A percentile compares a stretch with the other conserved stretches of the same genome.
These are phyloP conservation scores for Opisthocomus hoazin DNA, from an alignment of 2,113 vertebrate genomes.

Conservation along the genomic window DNA sequence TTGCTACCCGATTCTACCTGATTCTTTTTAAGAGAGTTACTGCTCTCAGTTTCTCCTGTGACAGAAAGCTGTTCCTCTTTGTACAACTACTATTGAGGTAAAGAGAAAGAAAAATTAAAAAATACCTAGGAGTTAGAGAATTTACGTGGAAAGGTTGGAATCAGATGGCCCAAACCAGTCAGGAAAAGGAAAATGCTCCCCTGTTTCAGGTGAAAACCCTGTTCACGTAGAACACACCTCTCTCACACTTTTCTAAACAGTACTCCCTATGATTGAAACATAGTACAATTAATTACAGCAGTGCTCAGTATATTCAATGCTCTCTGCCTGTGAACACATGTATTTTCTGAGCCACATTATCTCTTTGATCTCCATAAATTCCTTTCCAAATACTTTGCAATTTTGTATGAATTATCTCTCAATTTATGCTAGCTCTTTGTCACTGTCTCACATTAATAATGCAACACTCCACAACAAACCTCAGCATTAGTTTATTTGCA, in stretches of 20 bases:
- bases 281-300: not conserved
- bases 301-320: not conserved
- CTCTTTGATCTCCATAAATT: not conserved
- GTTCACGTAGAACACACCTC: not conserved
- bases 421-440: not conserved
- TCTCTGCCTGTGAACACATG: not conserved
- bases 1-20: not conserved
- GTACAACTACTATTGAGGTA: not conserved
- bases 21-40: not conserved
- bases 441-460: not conserved
- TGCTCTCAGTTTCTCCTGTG: not conserved
- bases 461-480: not conserved
- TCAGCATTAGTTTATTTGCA: not conserved
- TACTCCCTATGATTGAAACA: not conserved
- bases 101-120: not conserved
- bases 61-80: not conserved
- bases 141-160: not conserved
- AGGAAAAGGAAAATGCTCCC: not conserved
- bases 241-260: not conserved
- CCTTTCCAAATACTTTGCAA: not conserved
- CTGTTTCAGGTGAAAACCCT: not conserved
- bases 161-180: not conserved
- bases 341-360: not conserved
- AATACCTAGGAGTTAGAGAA: not conserved
- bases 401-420: not conserved